These are phyloP conservation scores for Threskiornis aethiopicus DNA, from an alignment of 2,797 vertebrate species.

Conservation along the genomic window DNA sequence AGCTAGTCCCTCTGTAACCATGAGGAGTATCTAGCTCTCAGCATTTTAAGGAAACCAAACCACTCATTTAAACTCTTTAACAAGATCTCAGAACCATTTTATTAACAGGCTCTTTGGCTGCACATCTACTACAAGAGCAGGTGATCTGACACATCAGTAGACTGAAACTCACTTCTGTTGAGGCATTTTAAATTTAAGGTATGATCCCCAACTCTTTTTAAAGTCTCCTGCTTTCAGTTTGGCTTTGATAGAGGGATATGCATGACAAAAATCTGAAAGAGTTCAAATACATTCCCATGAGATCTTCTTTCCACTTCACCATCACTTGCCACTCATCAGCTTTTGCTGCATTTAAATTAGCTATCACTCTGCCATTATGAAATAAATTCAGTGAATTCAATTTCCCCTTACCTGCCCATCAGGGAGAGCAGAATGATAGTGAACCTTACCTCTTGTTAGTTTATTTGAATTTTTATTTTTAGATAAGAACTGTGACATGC, in stretches of 20 bases:
- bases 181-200: background rate
- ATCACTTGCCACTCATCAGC: background rate
- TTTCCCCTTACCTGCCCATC: background rate
- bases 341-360: conserved; percentile 25
- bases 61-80: background rate
- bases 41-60: background rate
- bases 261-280: background rate
- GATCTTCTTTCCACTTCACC: background rate
- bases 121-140: background rate
- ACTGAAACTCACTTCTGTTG: background rate
- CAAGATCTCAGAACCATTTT: background rate
- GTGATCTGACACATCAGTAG: background rate
- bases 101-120: background rate
- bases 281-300: background rate
- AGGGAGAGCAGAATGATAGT: background rate
- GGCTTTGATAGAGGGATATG: background rate
- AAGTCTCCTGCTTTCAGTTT: background rate
- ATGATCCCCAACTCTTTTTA: background rate
- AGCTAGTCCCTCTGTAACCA: background rate
- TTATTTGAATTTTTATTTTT: background rate
- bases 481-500: background rate
- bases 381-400: conserved; percentile 2
- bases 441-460: background rate
- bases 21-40: background rate
- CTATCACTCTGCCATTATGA: conserved; percentile 17